These are phyloP conservation scores for Sarcophaga bullata DNA, from an alignment of 1,140 invertebrate species.

Conservation along the genomic window DNA sequence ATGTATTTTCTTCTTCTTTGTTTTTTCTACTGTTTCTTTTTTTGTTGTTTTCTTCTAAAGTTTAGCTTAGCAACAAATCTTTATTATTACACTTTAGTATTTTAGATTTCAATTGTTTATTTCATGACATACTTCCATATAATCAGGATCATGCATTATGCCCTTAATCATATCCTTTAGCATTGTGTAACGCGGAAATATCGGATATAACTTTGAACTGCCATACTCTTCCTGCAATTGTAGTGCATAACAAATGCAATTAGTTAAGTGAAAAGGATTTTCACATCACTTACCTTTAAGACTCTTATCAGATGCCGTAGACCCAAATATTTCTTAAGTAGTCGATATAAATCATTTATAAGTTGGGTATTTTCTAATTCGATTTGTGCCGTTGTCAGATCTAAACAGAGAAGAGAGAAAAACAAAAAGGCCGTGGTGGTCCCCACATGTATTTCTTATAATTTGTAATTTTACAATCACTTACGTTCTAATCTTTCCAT, in stretches of 20 bases:
- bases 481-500: conserved; percentile 87
- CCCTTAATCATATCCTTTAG: conserved; percentile 96
- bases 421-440: too few relatives aligned
- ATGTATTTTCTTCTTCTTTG: neutral
- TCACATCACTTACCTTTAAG: conserved; percentile 80
- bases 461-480: conserved; percentile 45
- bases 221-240: conserved; percentile 80
- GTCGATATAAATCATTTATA: conserved; percentile 90
- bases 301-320: conserved; percentile 87
- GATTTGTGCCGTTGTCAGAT: conserved; percentile 92
- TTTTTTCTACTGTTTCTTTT: neutral
- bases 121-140: conserved; percentile 95
- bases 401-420: conserved; percentile 68
- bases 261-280: neutral
- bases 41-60: neutral
- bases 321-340: conserved; percentile 91
- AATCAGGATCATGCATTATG: conserved; percentile 91
- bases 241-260: neutral
- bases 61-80: neutral
- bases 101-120: conserved; percentile 46
- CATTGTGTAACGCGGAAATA: conserved; percentile 92
- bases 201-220: conserved; percentile 89
- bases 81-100: neutral
- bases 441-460: neutral
- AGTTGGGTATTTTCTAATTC: conserved; percentile 93